These are phyloP conservation scores for Siniperca chuatsi DNA, from an alignment of 2,113 vertebrate species.

Conservation along the genomic window DNA sequence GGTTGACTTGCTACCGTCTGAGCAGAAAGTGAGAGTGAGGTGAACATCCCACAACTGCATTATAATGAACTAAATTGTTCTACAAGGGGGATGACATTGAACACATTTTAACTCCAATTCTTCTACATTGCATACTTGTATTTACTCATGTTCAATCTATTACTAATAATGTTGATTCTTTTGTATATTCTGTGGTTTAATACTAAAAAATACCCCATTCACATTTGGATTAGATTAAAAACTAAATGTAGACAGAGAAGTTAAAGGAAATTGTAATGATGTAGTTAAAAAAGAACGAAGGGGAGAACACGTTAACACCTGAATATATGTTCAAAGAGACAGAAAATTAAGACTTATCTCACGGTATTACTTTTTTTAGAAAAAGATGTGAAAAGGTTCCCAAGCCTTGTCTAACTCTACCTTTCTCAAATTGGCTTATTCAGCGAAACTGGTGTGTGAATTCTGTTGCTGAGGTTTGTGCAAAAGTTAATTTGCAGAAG, in stretches of 20 bases:
- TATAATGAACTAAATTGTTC: slow-evolving; percentile 65
- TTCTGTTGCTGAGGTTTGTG: slow-evolving; percentile 39
- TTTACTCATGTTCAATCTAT: slow-evolving; percentile 53
- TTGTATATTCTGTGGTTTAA: not conserved
- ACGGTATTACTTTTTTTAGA: not conserved
- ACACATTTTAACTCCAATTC: slow-evolving; percentile 48
- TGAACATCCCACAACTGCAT: slow-evolving; percentile 57
- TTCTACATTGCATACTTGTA: slow-evolving; percentile 30
- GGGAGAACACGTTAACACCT: not conserved
- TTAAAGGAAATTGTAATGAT: slow-evolving; percentile 1
- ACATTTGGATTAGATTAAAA: slow-evolving; percentile 9
- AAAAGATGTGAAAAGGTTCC: slow-evolving; percentile 18
- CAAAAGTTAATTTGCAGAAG: slow-evolving; percentile 43
- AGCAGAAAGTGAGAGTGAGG: slow-evolving; percentile 65
- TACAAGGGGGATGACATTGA: slow-evolving; percentile 66
- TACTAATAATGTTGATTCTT: slow-evolving; percentile 15
- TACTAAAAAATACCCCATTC: not conserved
- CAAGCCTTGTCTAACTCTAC: not conserved
- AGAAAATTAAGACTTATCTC: slow-evolving; percentile 14
- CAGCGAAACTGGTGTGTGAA: slow-evolving; percentile 30
- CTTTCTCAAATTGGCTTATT: slow-evolving; percentile 31
- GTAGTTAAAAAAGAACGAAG: not conserved
- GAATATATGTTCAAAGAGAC: not conserved
- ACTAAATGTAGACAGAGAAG: not conserved
- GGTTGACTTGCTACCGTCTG: slow-evolving; percentile 51